Percentiles rank a stretch among this genome's conserved stretches.
These are phyloP conservation scores for Criorhina ranunculi DNA, from an alignment of 2,888 invertebrate species.

Conservation along the genomic window DNA sequence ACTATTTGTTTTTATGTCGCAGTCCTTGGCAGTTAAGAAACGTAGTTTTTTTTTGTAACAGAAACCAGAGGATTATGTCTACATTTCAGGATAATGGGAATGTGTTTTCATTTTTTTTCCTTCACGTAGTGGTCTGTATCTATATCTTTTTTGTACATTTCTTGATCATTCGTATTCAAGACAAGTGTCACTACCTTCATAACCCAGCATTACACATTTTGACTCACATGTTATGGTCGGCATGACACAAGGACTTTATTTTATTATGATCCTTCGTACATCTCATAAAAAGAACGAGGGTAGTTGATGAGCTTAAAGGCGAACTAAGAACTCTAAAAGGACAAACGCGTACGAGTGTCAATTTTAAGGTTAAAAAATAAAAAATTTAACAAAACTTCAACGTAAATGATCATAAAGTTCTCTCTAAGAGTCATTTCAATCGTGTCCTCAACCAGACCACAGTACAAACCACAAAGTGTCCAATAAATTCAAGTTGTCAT, in stretches of 20 bases:
- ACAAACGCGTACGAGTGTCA: no score
- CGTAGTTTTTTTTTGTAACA: no score
- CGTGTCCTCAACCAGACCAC: no score
- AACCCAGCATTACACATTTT: slow-evolving; percentile 13
- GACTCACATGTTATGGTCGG: not conserved
- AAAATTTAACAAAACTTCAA: no score
- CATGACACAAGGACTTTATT: slow-evolving; percentile 2
- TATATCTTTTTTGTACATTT: slow-evolving; percentile 9
- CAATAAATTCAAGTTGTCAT: slow-evolving; percentile 73
- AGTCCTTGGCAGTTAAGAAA: not conserved
- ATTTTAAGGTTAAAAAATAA: no score
- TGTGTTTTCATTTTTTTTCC: not conserved
- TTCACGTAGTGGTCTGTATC: not conserved
- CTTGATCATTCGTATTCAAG: slow-evolving; percentile 13
- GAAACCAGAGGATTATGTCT: no score
- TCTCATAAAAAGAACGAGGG: not conserved
- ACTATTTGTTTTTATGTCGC: not conserved
- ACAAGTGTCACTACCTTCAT: slow-evolving; percentile 14
- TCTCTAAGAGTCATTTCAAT: no score
- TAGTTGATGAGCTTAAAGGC: slow-evolving; percentile 1
- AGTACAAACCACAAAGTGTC: slow-evolving; percentile 59
- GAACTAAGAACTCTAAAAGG: not conserved
- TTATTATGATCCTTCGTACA: slow-evolving; percentile 19
- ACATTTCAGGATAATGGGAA: no score
- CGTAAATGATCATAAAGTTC: no score